A percentile compares a stretch with the other conserved stretches of the same genome.
phyloP scores from a whole-genome alignment of 2,113 vertebrate species.

The Rhodinocichla rosea region DNA sequence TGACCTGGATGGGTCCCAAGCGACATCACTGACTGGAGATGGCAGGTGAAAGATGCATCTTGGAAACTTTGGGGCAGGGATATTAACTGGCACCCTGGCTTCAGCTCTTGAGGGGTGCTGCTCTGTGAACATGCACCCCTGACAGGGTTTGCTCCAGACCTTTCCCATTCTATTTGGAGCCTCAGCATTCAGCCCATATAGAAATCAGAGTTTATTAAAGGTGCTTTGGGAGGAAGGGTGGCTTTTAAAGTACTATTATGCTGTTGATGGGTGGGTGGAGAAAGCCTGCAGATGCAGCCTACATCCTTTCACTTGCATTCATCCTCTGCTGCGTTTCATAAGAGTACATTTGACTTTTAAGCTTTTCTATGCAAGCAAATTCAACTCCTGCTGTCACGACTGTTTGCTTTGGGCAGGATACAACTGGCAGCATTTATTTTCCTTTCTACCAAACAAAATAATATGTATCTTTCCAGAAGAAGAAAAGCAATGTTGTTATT shows the following conservation, averaged over 20 bases:
- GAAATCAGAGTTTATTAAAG: background rate
- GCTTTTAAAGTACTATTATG: background rate
- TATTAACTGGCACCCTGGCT: background rate
- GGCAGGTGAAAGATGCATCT: background rate
- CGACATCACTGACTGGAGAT: accelerated
- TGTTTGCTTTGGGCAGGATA: constrained; percentile 50
- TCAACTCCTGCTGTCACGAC: constrained; percentile 40
- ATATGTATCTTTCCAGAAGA: constrained; percentile 10
- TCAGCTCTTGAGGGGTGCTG: background rate
- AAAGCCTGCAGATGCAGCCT: background rate
- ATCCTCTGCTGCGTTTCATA: background rate
- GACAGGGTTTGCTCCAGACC: background rate
- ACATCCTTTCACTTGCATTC: constrained; percentile 5
- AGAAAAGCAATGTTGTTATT: background rate
- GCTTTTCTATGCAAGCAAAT: constrained; percentile 35
- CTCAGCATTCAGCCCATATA: accelerated
- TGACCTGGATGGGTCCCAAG: background rate
- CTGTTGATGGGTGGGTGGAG: background rate
- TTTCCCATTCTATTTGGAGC: background rate
- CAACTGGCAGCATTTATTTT: constrained; percentile 56
- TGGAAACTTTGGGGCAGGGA: background rate
- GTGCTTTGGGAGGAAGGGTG: background rate
- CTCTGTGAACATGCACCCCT: background rate
- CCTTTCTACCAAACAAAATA: constrained; percentile 42
- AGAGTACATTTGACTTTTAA: constrained; percentile 45